These are phyloP conservation scores for Gavialis gangeticus DNA, from an alignment of 2,113 vertebrate species.

Conservation along the genomic window DNA sequence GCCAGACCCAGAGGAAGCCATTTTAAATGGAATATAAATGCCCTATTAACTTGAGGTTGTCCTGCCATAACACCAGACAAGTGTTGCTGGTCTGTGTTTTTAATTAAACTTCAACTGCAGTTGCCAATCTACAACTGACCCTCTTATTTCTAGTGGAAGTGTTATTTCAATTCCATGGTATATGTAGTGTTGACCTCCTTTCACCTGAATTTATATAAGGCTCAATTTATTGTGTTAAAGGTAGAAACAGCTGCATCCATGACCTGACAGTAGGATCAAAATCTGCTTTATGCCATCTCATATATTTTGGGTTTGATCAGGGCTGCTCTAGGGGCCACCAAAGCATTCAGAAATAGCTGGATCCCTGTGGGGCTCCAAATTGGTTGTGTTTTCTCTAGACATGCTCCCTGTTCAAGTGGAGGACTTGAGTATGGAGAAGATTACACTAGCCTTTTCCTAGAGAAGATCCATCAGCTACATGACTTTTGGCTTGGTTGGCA, in stretches of 20 bases:
- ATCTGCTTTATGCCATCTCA: not conserved
- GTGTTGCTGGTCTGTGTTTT: not conserved
- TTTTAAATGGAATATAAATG: not conserved
- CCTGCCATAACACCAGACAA: rapidly evolving
- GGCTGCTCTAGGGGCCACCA: rapidly evolving
- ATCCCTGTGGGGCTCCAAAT: rapidly evolving
- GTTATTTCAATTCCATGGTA: not conserved
- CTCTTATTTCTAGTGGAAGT: not conserved
- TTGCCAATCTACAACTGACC: not conserved
- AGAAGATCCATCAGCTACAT: not conserved
- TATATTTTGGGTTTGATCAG: not conserved
- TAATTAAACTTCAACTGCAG: not conserved
- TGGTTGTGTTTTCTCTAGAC: not conserved
- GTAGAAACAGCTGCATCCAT: rapidly evolving
- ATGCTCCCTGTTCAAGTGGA: not conserved
- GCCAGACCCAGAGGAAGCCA: not conserved
- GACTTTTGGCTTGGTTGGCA: not conserved
- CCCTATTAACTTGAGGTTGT: not conserved
- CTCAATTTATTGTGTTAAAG: rapidly evolving
- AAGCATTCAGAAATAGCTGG: not conserved
- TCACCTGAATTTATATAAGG: not conserved
- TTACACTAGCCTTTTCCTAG: not conserved
- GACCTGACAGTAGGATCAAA: not conserved
- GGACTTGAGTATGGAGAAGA: not conserved
- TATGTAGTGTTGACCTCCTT: not conserved